Conservation (phyloP, 2,888 invertebrate genomes). For the Nephrocerus scutellatus region DNA sequence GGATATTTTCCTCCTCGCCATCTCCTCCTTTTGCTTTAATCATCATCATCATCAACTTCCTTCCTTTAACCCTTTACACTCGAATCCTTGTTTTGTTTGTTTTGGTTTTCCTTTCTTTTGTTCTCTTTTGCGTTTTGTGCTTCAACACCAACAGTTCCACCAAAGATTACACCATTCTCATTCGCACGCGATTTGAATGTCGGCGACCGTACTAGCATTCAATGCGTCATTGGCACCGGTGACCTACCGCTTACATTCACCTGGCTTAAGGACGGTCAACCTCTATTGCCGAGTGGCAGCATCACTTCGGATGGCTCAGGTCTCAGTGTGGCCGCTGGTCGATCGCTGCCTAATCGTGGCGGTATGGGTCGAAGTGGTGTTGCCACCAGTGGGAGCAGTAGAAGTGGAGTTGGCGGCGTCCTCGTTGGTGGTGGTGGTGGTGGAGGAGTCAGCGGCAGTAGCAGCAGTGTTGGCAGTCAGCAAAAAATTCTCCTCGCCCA, state of each 20-base stretch:
- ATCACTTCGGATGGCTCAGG: constrained; percentile 18
- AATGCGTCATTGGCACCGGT: constrained; percentile 56
- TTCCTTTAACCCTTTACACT: no score
- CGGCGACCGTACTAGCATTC: constrained; percentile 55
- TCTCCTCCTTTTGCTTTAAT: no score
- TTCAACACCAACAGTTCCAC: constrained; percentile 52
- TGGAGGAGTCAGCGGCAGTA: no score
- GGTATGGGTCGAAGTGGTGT: no score
- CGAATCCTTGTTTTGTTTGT: background rate
- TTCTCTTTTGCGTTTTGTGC: background rate
- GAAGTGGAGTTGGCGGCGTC: background rate
- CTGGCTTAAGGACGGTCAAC: constrained; percentile 57
- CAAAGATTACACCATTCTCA: constrained; percentile 59
- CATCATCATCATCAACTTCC: no score
- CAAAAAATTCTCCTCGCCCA: no score
- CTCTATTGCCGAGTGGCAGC: constrained; percentile 41
- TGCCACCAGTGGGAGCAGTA: constrained; percentile 18
- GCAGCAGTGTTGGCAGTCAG: no score
- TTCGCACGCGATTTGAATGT: constrained; percentile 58
- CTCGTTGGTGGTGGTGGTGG: constrained; percentile 1
- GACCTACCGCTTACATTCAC: constrained; percentile 58
- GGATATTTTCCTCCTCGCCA: background rate
- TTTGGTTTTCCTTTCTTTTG: no score
- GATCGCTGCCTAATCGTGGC: no score
- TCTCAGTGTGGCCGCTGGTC: no score